These are phyloP conservation scores for Camponotus vicinus DNA, from an alignment of 1,140 invertebrate species.

Conservation along the genomic window DNA sequence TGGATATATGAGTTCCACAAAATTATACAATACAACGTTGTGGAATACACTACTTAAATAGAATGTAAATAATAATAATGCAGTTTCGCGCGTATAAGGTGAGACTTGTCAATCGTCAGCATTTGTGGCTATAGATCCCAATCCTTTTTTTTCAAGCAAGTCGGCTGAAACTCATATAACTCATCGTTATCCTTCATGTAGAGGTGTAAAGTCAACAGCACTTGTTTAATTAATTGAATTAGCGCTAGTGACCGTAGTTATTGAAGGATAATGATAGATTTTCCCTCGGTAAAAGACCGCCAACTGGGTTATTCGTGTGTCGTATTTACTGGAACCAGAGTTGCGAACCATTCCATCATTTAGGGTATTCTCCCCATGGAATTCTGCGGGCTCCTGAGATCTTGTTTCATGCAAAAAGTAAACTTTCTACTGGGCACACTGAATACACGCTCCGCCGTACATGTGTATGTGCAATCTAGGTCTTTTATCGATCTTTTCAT, in stretches of 20 bases:
- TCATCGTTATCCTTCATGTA: slow-evolving; percentile 31
- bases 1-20: neutral
- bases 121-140: neutral
- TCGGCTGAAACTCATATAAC: slow-evolving; percentile 3
- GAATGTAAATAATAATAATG: neutral
- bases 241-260: slow-evolving; percentile 25
- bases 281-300: slow-evolving; percentile 55
- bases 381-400: slow-evolving; percentile 63
- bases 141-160: neutral
- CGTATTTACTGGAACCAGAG: slow-evolving; percentile 59
- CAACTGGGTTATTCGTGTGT: slow-evolving; percentile 61
- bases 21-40: neutral
- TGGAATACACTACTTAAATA: neutral
- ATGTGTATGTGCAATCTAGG: slow-evolving; percentile 30
- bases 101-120: neutral
- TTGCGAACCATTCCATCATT: slow-evolving; percentile 70
- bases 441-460: slow-evolving; percentile 33
- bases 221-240: slow-evolving; percentile 63
- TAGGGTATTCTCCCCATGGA: slow-evolving; percentile 63
- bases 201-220: slow-evolving; percentile 7
- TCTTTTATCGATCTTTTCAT: slow-evolving; percentile 55
- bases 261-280: slow-evolving; percentile 74
- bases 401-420: slow-evolving; percentile 61
- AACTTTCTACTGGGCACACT: slow-evolving; percentile 39
- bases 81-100: neutral